Percentiles rank a stretch among this genome's conserved stretches.
Evolutionary conservation across 2,113 vertebrate genomes (phyloP).

Genomic region (Caretta caretta): DNA sequence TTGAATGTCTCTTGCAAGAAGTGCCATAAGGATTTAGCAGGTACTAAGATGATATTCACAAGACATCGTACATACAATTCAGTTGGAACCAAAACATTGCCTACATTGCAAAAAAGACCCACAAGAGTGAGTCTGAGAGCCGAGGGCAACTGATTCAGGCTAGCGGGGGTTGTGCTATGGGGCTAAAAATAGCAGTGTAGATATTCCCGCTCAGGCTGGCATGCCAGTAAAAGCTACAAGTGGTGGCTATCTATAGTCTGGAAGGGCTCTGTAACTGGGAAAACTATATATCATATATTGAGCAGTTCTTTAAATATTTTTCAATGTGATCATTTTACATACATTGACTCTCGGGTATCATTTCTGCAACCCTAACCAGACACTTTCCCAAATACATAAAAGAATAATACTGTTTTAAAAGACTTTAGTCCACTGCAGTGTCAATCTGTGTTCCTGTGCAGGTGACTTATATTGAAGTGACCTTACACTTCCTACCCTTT

Average conservation of each 20-base stretch:
- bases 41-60: neutral
- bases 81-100: neutral
- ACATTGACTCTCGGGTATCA: neutral
- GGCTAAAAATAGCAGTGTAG: too few species aligned
- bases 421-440: neutral
- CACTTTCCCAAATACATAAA: neutral
- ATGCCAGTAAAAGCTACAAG: too few species aligned
- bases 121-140: too few species aligned
- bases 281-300: neutral
- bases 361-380: neutral
- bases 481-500: neutral
- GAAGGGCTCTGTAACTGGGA: neutral
- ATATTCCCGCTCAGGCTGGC: too few species aligned
- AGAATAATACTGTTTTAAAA: neutral
- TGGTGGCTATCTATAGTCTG: too few species aligned
- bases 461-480: neutral
- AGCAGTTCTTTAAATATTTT: neutral
- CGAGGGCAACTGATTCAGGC: too few species aligned
- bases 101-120: too few species aligned
- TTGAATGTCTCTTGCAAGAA: neutral
- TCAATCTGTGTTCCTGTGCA: neutral
- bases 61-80: neutral
- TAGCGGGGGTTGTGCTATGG: too few species aligned
- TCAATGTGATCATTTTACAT: neutral
- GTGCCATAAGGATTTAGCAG: neutral